A percentile compares a stretch with the other conserved stretches of the same genome.
These are phyloP conservation scores for Caradrina clavipalpis DNA, from an alignment of 2,888 invertebrate genomes.

Conservation along the genomic window DNA sequence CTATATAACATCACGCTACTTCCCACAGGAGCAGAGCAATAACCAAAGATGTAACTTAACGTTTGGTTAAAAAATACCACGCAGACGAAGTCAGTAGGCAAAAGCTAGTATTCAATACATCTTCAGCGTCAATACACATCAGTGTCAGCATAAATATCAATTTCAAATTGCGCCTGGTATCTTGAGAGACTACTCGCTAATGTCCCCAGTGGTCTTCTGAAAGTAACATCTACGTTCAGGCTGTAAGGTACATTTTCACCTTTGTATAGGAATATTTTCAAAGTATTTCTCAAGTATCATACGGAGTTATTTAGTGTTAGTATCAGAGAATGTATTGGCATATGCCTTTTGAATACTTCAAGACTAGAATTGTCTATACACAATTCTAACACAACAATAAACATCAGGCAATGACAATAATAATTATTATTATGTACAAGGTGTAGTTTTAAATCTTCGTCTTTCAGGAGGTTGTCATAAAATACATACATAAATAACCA, in stretches of 20 bases:
- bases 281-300: constrained; percentile 30
- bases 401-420: no score
- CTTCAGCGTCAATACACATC: constrained; percentile 31
- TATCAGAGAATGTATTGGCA: constrained; percentile 8
- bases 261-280: constrained; percentile 39
- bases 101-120: constrained; percentile 11
- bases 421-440: no score
- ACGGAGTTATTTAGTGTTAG: constrained; percentile 21
- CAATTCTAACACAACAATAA: no score
- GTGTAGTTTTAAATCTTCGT: no score
- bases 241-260: constrained; percentile 13
- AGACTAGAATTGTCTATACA: no score
- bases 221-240: constrained; percentile 14
- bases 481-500: no score
- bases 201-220: constrained; percentile 52
- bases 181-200: constrained; percentile 49
- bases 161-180: constrained; percentile 40
- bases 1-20: no score
- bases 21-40: no score
- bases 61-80: no score
- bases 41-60: no score
- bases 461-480: no score
- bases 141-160: constrained; percentile 49
- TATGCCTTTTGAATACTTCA: not conserved
- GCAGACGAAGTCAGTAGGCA: no score